These are phyloP conservation scores for Archips xylosteana DNA, from an alignment of 2,888 invertebrate species.

Conservation along the genomic window DNA sequence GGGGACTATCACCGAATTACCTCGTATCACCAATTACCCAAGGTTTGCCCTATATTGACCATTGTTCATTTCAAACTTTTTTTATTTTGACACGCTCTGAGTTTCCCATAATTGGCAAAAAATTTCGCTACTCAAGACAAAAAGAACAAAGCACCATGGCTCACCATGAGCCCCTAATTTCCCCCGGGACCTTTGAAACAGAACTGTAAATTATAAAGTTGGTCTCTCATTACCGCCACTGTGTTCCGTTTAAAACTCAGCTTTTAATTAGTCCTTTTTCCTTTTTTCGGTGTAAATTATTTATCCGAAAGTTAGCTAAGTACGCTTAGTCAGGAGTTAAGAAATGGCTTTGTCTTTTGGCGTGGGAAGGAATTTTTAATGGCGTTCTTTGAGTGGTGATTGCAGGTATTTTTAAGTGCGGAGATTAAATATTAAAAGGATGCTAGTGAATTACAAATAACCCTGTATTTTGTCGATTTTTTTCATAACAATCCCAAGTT, in stretches of 20 bases:
- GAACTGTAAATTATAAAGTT: constrained; percentile 38
- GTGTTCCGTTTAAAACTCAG: constrained; percentile 17
- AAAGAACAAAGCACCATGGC: neutral
- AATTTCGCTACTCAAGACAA: constrained; percentile 13
- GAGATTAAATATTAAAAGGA: too few species aligned
- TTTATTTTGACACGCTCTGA: too few species aligned
- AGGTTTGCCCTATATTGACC: too few species aligned
- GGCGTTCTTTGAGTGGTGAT: neutral
- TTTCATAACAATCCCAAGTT: too few species aligned
- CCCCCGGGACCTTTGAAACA: constrained; percentile 24
- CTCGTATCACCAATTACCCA: too few species aligned
- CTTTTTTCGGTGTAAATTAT: constrained; percentile 36
- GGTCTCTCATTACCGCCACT: constrained; percentile 22
- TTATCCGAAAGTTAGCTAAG: constrained; percentile 28
- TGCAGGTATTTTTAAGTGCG: neutral
- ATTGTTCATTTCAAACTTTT: too few species aligned
- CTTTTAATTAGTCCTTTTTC: constrained; percentile 37
- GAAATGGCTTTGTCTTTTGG: constrained; percentile 12
- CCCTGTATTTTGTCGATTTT: too few species aligned
- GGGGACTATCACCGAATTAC: too few species aligned
- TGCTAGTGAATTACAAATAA: too few species aligned
- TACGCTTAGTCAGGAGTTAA: constrained; percentile 18
- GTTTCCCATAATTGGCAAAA: neutral
- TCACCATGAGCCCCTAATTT: constrained; percentile 31
- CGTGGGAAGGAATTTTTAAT: constrained; percentile 10